Base-by-base conservation (phyloP, 2,113 vertebrate genomes). In the Engystomops pustulosus region DNA sequence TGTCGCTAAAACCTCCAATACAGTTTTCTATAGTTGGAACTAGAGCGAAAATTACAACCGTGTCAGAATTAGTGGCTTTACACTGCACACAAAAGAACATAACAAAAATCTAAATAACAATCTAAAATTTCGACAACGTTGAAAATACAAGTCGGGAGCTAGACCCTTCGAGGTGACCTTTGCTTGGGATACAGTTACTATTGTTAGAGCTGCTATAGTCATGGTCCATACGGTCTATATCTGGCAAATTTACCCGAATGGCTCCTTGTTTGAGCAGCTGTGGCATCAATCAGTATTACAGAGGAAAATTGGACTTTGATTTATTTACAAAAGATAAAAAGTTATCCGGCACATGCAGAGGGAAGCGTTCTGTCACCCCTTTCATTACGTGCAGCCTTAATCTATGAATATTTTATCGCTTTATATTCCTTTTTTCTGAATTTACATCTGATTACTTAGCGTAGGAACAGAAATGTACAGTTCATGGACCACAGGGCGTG, bases 181-280 rank as follows among this genome's bases (percentile, higher is more conserved):
- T 76, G 17, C 4, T 53, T 14, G 25, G 4, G 55, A 38, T 58
- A 30, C 36, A 41, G 55, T 44, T 36, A 38, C 75, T 17, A 25
- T 41, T 62, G 55, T 79, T 25, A 36, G 49, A 20, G 32, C 53
- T 44, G 51, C 5, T 23, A 32, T 38, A 38, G 11, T 58, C 30
- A 23, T 18, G 11, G n/a, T 4, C 5, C 6, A 23, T 58, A 2
- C 23, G 49, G 25, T 38, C 25, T 76, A 36, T 68, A 68, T 76
- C 47, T 6, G 30, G 7, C 44, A 44, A n/a, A 47, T 75, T 45
- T 62, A 27, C 36, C 74, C 49, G 17, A 83, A 65, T 12, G 10
- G 25, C 81, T 65, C 12, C 11, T 36, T 84, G 58, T 84, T 84
- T 84, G 81, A 68, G 81, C 81, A 84, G 81, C 81, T 84, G 81